Conservation (phyloP, 1,140 invertebrate genomes). For the Penaeus chinensis region DNA sequence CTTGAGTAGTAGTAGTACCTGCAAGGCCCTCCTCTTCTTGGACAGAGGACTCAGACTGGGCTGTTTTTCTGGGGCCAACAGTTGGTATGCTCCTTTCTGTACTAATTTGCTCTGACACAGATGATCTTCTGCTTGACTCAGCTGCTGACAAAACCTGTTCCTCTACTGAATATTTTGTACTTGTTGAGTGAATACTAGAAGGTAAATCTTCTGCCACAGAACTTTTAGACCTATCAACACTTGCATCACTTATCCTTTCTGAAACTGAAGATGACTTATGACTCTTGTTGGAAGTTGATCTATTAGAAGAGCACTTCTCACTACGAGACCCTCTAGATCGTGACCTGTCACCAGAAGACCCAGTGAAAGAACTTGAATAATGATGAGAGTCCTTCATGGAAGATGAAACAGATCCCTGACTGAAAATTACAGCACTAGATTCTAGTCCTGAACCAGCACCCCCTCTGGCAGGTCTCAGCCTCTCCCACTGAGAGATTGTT, state of each 20-base stretch:
- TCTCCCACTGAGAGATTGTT: conserved; percentile 54
- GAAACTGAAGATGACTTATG: conserved; percentile 18
- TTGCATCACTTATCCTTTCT: conserved; percentile 11
- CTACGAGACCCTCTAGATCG: too few relatives aligned
- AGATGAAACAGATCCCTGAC: not conserved
- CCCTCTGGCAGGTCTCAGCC: conserved; percentile 9
- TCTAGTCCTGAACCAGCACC: not conserved
- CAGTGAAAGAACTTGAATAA: too few relatives aligned
- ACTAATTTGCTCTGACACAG: conserved; percentile 8
- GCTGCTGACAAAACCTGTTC: not conserved
- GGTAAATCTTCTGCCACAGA: conserved; percentile 39
- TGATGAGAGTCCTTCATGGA: too few relatives aligned
- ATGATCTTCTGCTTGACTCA: conserved; percentile 1
- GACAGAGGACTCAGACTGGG: too few relatives aligned
- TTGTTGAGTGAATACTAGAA: conserved; percentile 5
- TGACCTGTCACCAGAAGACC: too few relatives aligned
- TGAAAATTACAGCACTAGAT: conserved; percentile 5
- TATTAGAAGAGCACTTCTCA: too few relatives aligned
- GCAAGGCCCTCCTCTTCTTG: too few relatives aligned
- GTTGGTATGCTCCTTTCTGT: not conserved
- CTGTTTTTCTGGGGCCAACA: too few relatives aligned
- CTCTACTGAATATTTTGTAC: conserved; percentile 2
- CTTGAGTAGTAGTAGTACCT: too few relatives aligned
- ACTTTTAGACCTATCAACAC: conserved; percentile 9
- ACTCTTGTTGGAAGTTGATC: too few relatives aligned